These are phyloP conservation scores for Brachynemurus nebulosus DNA, from an alignment of 2,888 invertebrate species.

Conservation along the genomic window DNA sequence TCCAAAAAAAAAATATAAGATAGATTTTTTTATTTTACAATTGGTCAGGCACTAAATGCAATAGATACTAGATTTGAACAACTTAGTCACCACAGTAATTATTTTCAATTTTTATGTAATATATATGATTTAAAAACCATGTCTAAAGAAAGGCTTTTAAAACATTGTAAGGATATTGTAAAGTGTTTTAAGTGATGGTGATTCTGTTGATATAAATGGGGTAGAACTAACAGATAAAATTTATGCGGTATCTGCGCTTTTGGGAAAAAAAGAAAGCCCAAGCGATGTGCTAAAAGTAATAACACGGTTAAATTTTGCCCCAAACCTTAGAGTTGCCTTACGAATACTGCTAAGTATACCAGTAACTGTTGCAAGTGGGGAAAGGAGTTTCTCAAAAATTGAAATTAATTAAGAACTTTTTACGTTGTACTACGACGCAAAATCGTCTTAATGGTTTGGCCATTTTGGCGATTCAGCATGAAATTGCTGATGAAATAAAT, in stretches of 20 bases:
- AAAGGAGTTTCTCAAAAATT: too few species aligned
- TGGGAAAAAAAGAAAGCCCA: slow-evolving; percentile 10
- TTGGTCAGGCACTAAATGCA: slow-evolving; percentile 15
- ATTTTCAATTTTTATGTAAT: slow-evolving; percentile 17
- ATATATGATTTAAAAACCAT: slow-evolving; percentile 13
- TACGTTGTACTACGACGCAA: too few species aligned
- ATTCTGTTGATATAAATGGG: slow-evolving; percentile 11
- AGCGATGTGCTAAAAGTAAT: slow-evolving; percentile 8
- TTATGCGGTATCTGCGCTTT: slow-evolving; percentile 12
- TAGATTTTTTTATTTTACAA: slow-evolving; percentile 6
- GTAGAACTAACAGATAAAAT: slow-evolving; percentile 13
- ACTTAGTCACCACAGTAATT: slow-evolving; percentile 15
- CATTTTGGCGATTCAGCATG: too few species aligned
- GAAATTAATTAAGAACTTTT: too few species aligned
- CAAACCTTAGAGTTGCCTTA: too few species aligned
- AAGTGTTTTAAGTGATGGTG: slow-evolving; percentile 8
- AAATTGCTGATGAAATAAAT: too few species aligned
- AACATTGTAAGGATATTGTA: slow-evolving; percentile 13
- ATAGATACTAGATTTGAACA: slow-evolving; percentile 15
- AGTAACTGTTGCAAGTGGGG: too few species aligned
- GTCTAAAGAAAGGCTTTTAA: slow-evolving; percentile 12
- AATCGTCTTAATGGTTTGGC: too few species aligned
- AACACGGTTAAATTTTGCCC: neutral
- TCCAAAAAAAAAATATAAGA: slow-evolving; percentile 17
- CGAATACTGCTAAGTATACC: too few species aligned